Evolutionary conservation across 1,140 invertebrate species (phyloP).

Genomic region (Psilanteris sp.): DNA sequence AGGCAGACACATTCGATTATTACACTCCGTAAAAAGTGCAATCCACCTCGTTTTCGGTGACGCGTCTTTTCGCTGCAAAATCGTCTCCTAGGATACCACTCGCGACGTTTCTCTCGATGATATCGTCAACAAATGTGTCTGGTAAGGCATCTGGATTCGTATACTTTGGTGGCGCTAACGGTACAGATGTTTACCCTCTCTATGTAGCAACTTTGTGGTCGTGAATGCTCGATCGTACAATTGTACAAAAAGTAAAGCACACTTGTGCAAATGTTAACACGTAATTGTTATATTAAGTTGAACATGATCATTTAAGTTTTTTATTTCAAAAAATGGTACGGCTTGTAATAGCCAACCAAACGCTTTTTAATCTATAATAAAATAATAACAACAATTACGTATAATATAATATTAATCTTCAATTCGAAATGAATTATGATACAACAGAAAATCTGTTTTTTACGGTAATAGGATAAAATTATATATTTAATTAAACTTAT

Average conservation of each 20-base stretch:
- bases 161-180: constrained; percentile 3
- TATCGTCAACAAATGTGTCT: constrained; percentile 27
- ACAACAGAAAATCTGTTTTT: no score
- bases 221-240: background rate
- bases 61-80: constrained; percentile 12
- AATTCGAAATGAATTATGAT: no score
- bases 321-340: no score
- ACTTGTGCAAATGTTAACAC: background rate
- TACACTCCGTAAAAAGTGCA: constrained; percentile 27
- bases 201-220: background rate
- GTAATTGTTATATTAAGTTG: no score
- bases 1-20: no score
- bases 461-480: no score
- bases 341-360: no score
- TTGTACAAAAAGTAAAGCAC: background rate
- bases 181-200: constrained; percentile 4
- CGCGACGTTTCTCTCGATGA: constrained; percentile 19
- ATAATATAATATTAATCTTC: no score
- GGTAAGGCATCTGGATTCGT: constrained; percentile 12
- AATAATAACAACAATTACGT: no score
- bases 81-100: constrained; percentile 13
- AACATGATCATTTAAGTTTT: no score
- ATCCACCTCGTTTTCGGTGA: constrained; percentile 7
- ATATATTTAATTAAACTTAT: no score
- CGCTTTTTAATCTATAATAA: no score